Evolutionary conservation across 2,888 invertebrate genomes (phyloP).

Genomic region (Meandrusa payeni): DNA sequence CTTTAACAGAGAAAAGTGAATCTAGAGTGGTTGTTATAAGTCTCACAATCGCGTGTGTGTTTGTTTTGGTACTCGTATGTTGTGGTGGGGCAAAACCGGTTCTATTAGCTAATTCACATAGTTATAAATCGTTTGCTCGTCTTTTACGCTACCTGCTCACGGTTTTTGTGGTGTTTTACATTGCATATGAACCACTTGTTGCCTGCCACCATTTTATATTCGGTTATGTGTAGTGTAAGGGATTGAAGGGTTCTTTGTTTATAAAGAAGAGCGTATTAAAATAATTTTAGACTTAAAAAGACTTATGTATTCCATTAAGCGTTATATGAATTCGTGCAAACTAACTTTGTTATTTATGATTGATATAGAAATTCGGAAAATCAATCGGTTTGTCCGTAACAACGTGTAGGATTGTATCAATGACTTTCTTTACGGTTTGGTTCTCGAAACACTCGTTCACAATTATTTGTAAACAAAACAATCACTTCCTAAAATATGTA

Average conservation of each 20-base stretch:
- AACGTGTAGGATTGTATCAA: too few relatives aligned
- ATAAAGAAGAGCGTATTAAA: slow-evolving; percentile 6
- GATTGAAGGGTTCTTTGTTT: slow-evolving; percentile 31
- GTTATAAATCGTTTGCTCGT: slow-evolving; percentile 59
- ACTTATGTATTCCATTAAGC: too few relatives aligned
- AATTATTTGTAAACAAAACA: too few relatives aligned
- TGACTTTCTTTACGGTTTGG: too few relatives aligned
- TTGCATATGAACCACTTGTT: slow-evolving; percentile 75
- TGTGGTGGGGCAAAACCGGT: slow-evolving; percentile 57
- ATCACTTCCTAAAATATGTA: too few relatives aligned
- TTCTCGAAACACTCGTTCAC: too few relatives aligned
- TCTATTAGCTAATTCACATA: slow-evolving; percentile 54
- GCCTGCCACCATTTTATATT: slow-evolving; percentile 59
- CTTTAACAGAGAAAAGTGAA: slow-evolving; percentile 28
- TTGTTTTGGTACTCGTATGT: slow-evolving; percentile 41
- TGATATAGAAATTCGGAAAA: too few relatives aligned
- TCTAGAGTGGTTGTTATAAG: slow-evolving; percentile 37
- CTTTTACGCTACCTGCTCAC: slow-evolving; percentile 62
- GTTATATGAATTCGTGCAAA: too few relatives aligned
- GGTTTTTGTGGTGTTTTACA: slow-evolving; percentile 70
- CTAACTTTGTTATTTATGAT: too few relatives aligned
- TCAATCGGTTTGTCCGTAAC: too few relatives aligned
- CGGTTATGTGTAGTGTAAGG: slow-evolving; percentile 34
- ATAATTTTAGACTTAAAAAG: too few relatives aligned
- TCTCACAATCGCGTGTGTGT: slow-evolving; percentile 49